Evolutionary conservation across 2,888 invertebrate genomes (phyloP), one percentile per base, ranked within the genome.

Genomic region (Emmelina monodactyla): DNA sequence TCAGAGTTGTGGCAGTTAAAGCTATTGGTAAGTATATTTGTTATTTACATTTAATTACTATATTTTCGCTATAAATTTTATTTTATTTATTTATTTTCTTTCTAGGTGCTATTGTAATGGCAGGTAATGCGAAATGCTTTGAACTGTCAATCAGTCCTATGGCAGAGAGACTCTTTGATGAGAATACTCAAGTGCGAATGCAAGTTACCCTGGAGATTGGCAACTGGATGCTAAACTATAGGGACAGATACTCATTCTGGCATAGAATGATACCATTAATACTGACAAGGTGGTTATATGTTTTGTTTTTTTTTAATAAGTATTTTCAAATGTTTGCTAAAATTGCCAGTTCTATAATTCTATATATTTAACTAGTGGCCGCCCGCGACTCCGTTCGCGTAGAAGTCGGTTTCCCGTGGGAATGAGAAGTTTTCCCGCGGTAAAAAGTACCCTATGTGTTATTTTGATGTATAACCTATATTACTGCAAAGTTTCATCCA

Each of bases 211-310:
- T 85, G 49, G 88, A 91, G 47, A 88, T 92, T 1, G 90, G 91
- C 2, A 75, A 82, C 30, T 91, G 94, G 91, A 78, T 94, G 59
- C 58, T 91, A 15, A 83, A 85, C 35, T 84, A 94, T 37, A 82
- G 82, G 34, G 95, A 97, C 61, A 80, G 96, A 47, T 97, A 97
- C 59, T 95, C 95, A 0, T 94, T 87, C 69, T 94, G 92, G 80
- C 87, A 89, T 58, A 88, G 89, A 47, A 83, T 96, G 50, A 80
- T 97, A 45, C 96, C 97, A 0, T 66, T 96, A 9, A 69, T 95
- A 2, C 68, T 97, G 22, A 92, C 94, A 29, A 89, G 94, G 87
- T 88, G 55, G 52, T 37, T 15, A 14, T 19, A 14, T 25, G 30
- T 31, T 25, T 14, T 2, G n/a, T n/a, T n/a, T n/a, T n/a, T n/a